Conservation (phyloP, 1,140 invertebrate species). For the Varroa destructor region DNA sequence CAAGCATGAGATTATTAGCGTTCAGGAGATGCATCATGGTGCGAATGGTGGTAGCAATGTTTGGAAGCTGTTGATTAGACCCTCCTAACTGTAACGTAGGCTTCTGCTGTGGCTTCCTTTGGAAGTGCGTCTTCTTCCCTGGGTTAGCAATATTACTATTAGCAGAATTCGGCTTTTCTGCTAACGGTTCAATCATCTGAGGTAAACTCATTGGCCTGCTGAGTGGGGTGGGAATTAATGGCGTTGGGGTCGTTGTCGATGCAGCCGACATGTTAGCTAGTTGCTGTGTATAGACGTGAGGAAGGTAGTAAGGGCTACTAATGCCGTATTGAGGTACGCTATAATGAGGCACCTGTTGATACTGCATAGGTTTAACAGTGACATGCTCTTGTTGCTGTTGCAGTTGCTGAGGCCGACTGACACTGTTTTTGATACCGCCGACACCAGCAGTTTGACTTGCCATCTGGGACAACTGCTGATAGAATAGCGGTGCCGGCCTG, state of each 20-base stretch:
- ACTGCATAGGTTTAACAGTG: neutral
- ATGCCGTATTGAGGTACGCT: no score
- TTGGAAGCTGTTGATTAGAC: neutral
- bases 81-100: neutral
- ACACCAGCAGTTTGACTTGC: no score
- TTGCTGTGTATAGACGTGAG: neutral
- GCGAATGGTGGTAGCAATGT: slow-evolving; percentile 11
- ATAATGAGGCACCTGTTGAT: slow-evolving; percentile 20
- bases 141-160: no score
- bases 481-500: neutral
- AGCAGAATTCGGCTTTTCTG: no score
- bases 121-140: neutral
- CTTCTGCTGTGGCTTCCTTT: neutral
- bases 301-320: no score
- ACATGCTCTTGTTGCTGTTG: neutral
- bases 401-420: neutral
- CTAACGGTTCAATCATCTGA: no score
- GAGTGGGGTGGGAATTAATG: neutral
- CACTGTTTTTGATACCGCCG: neutral
- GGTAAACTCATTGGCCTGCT: no score
- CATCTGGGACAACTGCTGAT: neutral
- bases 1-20: neutral
- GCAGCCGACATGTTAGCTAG: neutral
- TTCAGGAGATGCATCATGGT: slow-evolving; percentile 23
- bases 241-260: neutral